Base-by-base conservation (phyloP, 1,140 invertebrate genomes). In the Pseudomyrmex concolor region DNA sequence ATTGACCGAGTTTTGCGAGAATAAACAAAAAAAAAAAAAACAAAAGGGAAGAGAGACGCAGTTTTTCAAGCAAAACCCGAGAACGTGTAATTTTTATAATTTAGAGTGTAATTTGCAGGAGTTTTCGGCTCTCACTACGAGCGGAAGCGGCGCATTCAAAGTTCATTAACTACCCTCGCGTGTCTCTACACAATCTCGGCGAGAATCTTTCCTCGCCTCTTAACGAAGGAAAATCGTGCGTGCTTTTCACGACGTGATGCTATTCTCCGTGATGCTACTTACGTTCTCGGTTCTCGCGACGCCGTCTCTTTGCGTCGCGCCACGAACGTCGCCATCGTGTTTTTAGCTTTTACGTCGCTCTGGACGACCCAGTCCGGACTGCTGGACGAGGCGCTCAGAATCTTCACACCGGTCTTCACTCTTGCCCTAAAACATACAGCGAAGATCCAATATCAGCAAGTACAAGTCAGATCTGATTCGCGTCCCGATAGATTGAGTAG, bases 281-380 rank as follows among this genome's bases (percentile, higher is more conserved):
- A 93, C 91, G 91, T 90, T 84, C 89, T 93, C 64, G 90, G 87
- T 43, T 89, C 70, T 19, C 91, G 86, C 7, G 91, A 90, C 0
- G 87, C 86, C 34, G 90, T 92, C 78, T 95, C 96, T 59, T 96
- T 96, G 60, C 97, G 94, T 70, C 97, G 96, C 0, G 97, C 97
- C 0, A 97, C 98, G 19, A 99, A 97, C 9, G 97, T 97, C 1
- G 97, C 97, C 1, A 96, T 95, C 2, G 97, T 97, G 73, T 98
- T 96, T 90, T 97, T 97, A 43, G 96, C 95, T 91, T 97, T 97
- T 71, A 97, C 95, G 86, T 98, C 97, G 43, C 97, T 96, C 12
- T 96, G 97, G 55, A 98, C 96, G 84, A 96, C 97, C 98, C 98
- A 99, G 62, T 96, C 96, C 15, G 95, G 93, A 55, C 96, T 96